Conservation (phyloP, 37 sponge, comb jelly and placozoan genomes). For the Cliona cf. orientalis region DNA sequence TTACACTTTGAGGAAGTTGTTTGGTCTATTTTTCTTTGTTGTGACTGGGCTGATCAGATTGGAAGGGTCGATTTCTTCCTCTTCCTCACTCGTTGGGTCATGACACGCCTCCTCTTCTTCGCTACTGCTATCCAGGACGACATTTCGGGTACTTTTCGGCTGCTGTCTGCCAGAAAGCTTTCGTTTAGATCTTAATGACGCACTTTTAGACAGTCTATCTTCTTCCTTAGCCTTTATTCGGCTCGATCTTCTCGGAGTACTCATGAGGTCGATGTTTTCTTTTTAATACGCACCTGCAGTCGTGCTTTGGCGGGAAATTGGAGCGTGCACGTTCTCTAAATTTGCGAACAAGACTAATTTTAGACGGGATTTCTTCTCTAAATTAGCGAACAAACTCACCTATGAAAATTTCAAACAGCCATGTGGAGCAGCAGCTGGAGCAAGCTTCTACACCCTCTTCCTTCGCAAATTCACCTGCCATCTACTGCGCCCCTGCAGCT, state of each 20-base stretch:
- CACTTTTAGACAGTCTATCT: not conserved
- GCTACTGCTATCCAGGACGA: not conserved
- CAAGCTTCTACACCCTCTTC: not conserved
- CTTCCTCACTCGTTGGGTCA: too few species aligned
- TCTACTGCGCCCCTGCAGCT: not conserved
- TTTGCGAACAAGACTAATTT: too few species aligned
- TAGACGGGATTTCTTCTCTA: not conserved
- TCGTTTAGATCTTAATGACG: not conserved
- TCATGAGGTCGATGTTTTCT: not conserved
- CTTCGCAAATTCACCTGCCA: not conserved
- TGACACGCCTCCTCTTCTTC: not conserved
- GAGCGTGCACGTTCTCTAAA: not conserved
- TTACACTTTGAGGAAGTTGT: constrained; percentile 7
- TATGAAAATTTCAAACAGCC: not conserved
- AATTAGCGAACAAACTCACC: not conserved
- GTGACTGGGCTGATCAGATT: not conserved
- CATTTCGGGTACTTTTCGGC: not conserved
- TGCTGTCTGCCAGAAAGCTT: too few species aligned
- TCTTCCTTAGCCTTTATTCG: constrained; percentile 1
- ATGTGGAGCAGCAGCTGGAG: not conserved
- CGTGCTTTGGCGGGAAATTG: not conserved
- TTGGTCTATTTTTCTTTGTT: not conserved
- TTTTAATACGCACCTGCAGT: not conserved
- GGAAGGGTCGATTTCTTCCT: too few species aligned
- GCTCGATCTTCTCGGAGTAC: not conserved